These are phyloP conservation scores for Nudaria mundana DNA, from an alignment of 2,888 invertebrate species.

Conservation along the genomic window DNA sequence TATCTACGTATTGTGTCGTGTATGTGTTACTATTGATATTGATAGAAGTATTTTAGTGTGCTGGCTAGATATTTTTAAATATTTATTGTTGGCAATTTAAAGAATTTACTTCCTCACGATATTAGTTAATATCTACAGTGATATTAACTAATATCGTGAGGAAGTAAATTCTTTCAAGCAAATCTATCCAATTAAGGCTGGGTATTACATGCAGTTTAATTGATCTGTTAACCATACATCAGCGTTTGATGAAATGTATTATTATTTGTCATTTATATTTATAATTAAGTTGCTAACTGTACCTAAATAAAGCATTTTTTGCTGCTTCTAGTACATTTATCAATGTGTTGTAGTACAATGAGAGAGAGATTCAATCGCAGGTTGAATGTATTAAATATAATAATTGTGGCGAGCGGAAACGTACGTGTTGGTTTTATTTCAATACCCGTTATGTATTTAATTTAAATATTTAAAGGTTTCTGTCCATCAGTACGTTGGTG, in stretches of 20 bases:
- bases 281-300: constrained; percentile 18
- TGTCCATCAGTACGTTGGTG: background rate
- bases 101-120: too few species aligned
- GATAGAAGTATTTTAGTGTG: too few species aligned
- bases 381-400: constrained; percentile 20
- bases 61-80: too few species aligned
- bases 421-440: constrained; percentile 25
- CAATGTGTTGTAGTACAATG: constrained; percentile 26
- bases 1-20: too few species aligned
- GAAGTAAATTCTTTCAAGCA: too few species aligned
- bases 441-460: constrained; percentile 8
- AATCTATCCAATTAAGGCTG: too few species aligned
- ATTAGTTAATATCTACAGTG: too few species aligned
- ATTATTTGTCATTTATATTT: constrained; percentile 23
- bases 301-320: constrained; percentile 27
- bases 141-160: too few species aligned
- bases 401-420: constrained; percentile 20
- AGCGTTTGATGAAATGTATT: constrained; percentile 28
- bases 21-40: too few species aligned
- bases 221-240: background rate
- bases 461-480: constrained; percentile 9
- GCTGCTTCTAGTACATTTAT: constrained; percentile 11
- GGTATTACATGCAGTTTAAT: too few species aligned
- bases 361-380: constrained; percentile 10
- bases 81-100: too few species aligned